A percentile compares a stretch with the other conserved stretches of the same genome.
These are phyloP conservation scores for Drosophila neocordata DNA, from an alignment of 1,140 invertebrate genomes.

Conservation along the genomic window DNA sequence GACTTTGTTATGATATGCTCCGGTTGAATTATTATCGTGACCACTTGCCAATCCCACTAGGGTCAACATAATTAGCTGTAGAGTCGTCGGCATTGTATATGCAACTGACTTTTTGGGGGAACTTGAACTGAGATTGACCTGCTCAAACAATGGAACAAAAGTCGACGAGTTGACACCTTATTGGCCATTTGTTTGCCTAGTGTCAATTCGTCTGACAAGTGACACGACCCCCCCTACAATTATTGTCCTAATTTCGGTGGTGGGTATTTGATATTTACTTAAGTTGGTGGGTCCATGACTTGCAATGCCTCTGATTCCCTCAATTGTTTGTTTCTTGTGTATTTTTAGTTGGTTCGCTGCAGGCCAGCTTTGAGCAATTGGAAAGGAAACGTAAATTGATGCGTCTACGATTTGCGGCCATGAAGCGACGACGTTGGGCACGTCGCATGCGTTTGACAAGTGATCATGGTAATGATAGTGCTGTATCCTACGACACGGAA, in stretches of 20 bases:
- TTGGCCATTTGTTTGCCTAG: conserved; percentile 49
- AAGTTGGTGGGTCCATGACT: conserved; percentile 10
- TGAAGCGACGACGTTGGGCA: conserved; percentile 36
- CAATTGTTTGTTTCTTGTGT: conserved; percentile 7
- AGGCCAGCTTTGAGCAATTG: conserved; percentile 28
- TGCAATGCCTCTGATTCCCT: conserved; percentile 18
- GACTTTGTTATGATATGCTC: conserved; percentile 11
- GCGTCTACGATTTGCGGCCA: conserved; percentile 24
- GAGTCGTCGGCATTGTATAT: conserved; percentile 44
- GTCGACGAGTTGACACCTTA: conserved; percentile 46
- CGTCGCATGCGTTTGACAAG: conserved; percentile 6
- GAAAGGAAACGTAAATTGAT: conserved; percentile 52
- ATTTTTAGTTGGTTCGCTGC: conserved; percentile 42
- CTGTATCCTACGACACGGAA: conserved; percentile 32
- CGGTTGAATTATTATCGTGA: conserved; percentile 21
- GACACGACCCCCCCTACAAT: conserved; percentile 48
- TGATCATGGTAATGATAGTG: conserved; percentile 33
- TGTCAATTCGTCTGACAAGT: conserved; percentile 58
- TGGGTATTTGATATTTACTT: conserved; percentile 35
- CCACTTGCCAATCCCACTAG: conserved; percentile 28
- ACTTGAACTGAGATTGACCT: conserved; percentile 40
- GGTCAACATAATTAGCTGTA: conserved; percentile 60
- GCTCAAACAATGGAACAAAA: conserved; percentile 28
- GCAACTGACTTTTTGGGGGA: conserved; percentile 44
- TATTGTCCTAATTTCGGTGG: conserved; percentile 48